Percentiles rank a stretch among this genome's conserved stretches.
These are phyloP conservation scores for Mohoua ochrocephala DNA, from an alignment of 2,113 vertebrate genomes.

Conservation along the genomic window DNA sequence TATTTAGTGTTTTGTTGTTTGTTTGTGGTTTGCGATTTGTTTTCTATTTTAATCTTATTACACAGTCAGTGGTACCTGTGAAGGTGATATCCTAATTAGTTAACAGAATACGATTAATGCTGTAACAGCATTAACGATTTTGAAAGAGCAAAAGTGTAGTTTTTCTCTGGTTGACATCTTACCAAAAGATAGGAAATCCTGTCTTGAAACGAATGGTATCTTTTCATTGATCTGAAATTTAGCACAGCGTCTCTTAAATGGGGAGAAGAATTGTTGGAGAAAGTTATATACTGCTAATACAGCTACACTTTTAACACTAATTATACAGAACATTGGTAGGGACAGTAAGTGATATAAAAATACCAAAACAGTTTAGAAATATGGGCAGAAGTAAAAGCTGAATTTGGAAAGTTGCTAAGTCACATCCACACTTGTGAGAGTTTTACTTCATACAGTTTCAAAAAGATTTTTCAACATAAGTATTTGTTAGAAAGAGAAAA, in stretches of 20 bases:
- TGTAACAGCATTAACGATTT: not conserved
- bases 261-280: not conserved
- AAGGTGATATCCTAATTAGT: not conserved
- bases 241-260: not conserved
- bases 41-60: not conserved
- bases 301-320: not conserved
- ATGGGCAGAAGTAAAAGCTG: not conserved
- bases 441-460: not conserved
- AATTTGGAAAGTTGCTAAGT: not conserved
- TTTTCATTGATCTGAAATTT: not conserved
- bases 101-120: not conserved
- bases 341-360: not conserved
- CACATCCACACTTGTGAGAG: not conserved
- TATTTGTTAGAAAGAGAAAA: not conserved
- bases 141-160: not conserved
- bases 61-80: not conserved
- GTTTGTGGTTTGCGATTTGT: not conserved
- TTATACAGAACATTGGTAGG: not conserved
- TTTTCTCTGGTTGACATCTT: not conserved
- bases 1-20: not conserved
- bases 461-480: not conserved
- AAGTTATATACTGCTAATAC: not conserved
- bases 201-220: not conserved
- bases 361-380: not conserved
- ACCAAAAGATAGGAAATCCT: not conserved